Conservation (phyloP, 2,797 vertebrate species). For the Enteromius radiatus region DNA sequence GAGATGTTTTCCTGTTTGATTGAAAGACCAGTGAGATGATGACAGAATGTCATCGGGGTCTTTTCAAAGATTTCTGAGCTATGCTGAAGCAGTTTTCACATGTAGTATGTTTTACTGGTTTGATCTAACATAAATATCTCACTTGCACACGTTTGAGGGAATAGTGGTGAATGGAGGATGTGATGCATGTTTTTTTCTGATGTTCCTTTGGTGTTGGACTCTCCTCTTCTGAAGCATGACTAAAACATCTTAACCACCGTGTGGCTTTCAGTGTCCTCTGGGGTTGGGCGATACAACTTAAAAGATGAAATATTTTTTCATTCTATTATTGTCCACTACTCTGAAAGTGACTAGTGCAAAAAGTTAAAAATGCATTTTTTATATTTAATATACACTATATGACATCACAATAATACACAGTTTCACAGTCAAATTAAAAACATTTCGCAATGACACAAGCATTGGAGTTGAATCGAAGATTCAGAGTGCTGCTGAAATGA, state of each 20-base stretch:
- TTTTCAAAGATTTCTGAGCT: constrained; percentile 20
- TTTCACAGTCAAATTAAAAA: no score
- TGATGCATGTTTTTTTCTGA: constrained; percentile 18
- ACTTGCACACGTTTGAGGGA: background rate
- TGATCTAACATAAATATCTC: background rate
- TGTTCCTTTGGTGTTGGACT: constrained; percentile 29
- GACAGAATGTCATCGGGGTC: background rate
- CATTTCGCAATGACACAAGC: no score
- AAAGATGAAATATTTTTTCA: background rate
- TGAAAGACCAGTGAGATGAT: constrained; percentile 8
- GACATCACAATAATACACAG: no score
- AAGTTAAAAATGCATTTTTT: background rate
- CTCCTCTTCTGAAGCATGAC: constrained; percentile 3
- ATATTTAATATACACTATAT: no score
- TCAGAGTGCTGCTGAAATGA: no score
- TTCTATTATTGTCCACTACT: no score
- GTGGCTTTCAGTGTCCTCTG: background rate
- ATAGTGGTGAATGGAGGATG: background rate
- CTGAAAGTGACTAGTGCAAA: background rate
- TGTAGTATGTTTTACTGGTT: background rate
- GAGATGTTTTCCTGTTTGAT: background rate
- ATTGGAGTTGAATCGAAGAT: no score
- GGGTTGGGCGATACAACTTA: constrained; percentile 3
- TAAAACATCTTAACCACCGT: constrained; percentile 3
- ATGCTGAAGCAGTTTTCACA: constrained; percentile 21